Percentiles rank a stretch among this genome's conserved stretches.
phyloP scores from a whole-genome alignment of 2,113 vertebrate genomes.

The Hiodon alosoides region DNA sequence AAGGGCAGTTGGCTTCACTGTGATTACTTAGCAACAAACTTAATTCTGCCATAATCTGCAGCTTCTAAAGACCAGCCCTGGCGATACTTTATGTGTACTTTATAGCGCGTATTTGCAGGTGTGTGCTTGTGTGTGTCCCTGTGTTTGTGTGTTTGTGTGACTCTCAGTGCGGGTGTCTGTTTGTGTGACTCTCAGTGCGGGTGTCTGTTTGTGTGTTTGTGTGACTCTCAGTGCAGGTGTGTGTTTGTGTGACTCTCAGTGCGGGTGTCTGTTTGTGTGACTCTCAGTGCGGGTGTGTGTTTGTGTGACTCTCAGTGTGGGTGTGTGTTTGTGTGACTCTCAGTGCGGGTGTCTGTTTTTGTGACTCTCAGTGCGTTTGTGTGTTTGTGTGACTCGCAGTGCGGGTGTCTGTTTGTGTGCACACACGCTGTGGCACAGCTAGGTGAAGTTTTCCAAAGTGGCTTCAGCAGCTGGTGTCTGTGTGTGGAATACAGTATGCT shows the following conservation, averaged over 20 bases:
- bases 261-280: too few relatives aligned
- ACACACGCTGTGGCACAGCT: too few relatives aligned
- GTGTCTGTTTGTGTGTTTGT: constrained; percentile 1
- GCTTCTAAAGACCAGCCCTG: background rate
- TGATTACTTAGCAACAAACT: background rate
- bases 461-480: background rate
- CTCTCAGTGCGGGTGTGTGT: background rate
- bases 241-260: constrained; percentile 3
- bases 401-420: background rate
- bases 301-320: background rate
- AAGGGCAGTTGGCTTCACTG: background rate
- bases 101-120: background rate
- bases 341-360: background rate
- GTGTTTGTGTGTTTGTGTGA: background rate
- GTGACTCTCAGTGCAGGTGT: constrained; percentile 1
- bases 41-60: background rate
- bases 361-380: too few relatives aligned
- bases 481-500: background rate
- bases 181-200: background rate
- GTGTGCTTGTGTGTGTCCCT: background rate
- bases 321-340: constrained; percentile 8
- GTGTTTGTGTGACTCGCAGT: constrained; percentile 1
- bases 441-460: too few relatives aligned
- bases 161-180: background rate
- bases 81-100: background rate